These are phyloP conservation scores for Furcula furcula DNA, from an alignment of 2,888 invertebrate genomes.

Conservation along the genomic window DNA sequence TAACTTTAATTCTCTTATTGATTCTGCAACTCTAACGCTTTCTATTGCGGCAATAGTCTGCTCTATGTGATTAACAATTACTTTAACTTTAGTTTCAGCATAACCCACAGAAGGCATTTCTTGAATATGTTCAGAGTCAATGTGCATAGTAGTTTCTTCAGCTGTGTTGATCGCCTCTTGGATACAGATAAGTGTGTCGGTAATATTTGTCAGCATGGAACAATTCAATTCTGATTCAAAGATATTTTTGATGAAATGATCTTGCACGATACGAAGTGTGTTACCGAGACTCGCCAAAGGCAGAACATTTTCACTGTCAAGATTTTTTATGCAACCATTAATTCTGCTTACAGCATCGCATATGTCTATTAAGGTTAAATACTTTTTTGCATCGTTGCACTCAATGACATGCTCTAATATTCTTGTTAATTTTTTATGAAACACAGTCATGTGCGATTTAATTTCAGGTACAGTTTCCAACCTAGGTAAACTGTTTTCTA, in stretches of 20 bases:
- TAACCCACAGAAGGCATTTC: conserved; percentile 31
- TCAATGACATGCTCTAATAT: conserved; percentile 82
- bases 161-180: conserved; percentile 57
- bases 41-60: conserved; percentile 58
- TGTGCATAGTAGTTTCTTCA: conserved; percentile 49
- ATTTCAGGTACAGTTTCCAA: conserved; percentile 49
- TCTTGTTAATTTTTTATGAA: conserved; percentile 78
- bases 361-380: conserved; percentile 60
- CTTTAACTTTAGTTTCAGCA: conserved; percentile 41
- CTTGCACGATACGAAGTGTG: conserved; percentile 57
- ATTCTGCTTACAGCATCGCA: conserved; percentile 64
- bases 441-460: conserved; percentile 51
- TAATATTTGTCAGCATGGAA: conserved; percentile 49
- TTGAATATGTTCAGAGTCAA: conserved; percentile 54
- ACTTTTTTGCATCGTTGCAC: conserved; percentile 65
- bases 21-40: conserved; percentile 50
- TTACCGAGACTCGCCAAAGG: conserved; percentile 59
- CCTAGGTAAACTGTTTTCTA: conserved; percentile 63
- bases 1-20: conserved; percentile 35
- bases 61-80: conserved; percentile 59
- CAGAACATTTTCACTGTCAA: conserved; percentile 48
- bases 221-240: conserved; percentile 61
- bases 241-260: conserved; percentile 48
- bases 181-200: conserved; percentile 48
- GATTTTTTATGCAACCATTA: conserved; percentile 52